phyloP scores from a whole-genome alignment of 2,797 vertebrate species.

The Falco peregrinus region DNA sequence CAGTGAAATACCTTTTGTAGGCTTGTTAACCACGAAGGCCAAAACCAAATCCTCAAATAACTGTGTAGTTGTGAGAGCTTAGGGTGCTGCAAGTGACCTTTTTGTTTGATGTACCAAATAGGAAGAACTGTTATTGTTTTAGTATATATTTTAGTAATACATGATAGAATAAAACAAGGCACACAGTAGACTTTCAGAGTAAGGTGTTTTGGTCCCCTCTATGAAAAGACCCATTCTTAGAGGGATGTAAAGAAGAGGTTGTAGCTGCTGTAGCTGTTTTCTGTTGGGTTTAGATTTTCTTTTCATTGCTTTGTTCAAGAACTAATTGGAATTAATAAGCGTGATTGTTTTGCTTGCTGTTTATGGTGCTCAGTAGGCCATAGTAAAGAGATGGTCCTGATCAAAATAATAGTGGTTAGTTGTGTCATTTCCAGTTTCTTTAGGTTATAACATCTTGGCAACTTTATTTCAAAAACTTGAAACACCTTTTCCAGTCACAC shows the following conservation, averaged over 20 bases:
- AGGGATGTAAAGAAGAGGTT: not conserved
- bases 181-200: not conserved
- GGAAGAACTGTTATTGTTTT: not conserved
- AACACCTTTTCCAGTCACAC: not conserved
- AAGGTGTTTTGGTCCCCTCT: not conserved
- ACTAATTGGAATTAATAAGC: not conserved
- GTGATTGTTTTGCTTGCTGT: not conserved
- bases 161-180: not conserved
- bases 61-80: not conserved
- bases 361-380: not conserved
- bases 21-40: not conserved
- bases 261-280: not conserved
- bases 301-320: not conserved
- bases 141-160: not conserved
- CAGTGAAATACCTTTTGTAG: not conserved
- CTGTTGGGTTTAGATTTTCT: not conserved
- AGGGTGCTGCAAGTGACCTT: not conserved
- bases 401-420: not conserved
- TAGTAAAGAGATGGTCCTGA: not conserved
- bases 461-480: not conserved
- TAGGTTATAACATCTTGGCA: not conserved
- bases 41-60: not conserved
- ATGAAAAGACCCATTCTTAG: not conserved
- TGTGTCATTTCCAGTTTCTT: not conserved
- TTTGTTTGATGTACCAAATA: not conserved